Evolutionary conservation across 2,113 vertebrate genomes (phyloP).

Genomic region (Polyodon spathula): DNA sequence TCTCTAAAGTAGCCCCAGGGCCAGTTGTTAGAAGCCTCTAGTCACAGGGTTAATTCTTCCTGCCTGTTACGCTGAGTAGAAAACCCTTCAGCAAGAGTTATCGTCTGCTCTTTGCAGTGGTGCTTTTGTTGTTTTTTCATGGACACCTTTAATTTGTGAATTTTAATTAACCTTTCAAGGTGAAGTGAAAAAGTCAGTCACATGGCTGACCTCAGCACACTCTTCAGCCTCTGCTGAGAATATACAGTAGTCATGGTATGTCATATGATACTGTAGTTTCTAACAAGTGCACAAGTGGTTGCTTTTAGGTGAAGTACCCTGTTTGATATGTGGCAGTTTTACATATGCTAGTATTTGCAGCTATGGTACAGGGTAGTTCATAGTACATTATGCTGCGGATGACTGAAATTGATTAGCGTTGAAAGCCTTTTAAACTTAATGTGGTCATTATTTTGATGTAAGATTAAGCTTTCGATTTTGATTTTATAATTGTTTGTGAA

Average conservation of each 20-base stretch:
- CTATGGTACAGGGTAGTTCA: too few species aligned
- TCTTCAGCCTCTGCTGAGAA: not conserved
- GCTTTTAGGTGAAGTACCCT: too few species aligned
- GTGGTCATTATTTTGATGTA: too few species aligned
- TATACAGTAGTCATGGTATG: not conserved
- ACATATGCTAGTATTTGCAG: too few species aligned
- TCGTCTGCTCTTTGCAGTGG: too few species aligned
- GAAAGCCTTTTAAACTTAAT: too few species aligned
- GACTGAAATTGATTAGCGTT: too few species aligned
- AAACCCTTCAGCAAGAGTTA: too few species aligned
- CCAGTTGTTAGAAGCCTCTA: not conserved
- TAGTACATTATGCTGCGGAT: too few species aligned
- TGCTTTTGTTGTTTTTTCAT: not conserved
- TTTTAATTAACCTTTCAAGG: conserved; percentile 1
- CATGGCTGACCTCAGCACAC: not conserved
- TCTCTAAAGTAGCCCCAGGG: not conserved
- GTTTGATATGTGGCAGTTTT: too few species aligned
- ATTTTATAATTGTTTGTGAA: too few species aligned
- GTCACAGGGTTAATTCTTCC: not conserved
- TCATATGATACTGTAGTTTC: conserved; percentile 31
- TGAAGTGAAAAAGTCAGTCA: not conserved
- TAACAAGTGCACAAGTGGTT: conserved; percentile 39
- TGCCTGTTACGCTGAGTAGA: not conserved
- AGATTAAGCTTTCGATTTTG: too few species aligned
- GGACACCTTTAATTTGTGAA: not conserved